These are phyloP conservation scores for Macrophya alboannulata DNA, from an alignment of 2,888 invertebrate species.

Conservation along the genomic window DNA sequence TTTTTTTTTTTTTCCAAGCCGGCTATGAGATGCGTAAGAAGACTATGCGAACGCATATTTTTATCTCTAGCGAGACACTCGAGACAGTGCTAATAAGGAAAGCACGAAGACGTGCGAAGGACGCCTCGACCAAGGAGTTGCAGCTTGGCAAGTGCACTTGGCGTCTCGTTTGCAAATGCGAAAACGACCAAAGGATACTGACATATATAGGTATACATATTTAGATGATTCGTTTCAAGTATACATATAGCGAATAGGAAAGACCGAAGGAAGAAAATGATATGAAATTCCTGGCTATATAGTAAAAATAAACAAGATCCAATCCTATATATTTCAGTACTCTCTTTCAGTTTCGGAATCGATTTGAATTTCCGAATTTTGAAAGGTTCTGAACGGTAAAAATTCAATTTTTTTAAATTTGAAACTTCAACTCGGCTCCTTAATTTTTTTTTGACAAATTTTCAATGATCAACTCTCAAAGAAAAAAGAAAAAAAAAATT, in stretches of 20 bases:
- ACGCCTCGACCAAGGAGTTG: constrained; percentile 35
- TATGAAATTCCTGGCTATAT: not conserved
- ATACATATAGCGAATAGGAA: not conserved
- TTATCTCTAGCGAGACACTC: constrained; percentile 54
- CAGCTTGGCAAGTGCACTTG: constrained; percentile 38
- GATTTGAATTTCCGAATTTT: no score
- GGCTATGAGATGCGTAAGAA: constrained; percentile 10
- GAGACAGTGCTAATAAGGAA: constrained; percentile 62
- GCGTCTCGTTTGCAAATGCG: constrained; percentile 36
- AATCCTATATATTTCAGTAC: no score
- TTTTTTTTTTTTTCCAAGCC: not conserved
- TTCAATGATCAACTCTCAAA: not conserved
- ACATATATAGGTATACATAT: no score
- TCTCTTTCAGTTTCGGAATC: no score
- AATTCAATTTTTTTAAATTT: no score
- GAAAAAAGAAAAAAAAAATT: not conserved
- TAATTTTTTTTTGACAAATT: not conserved
- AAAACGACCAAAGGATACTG: constrained; percentile 36
- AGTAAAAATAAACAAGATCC: no score
- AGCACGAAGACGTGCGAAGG: constrained; percentile 54
- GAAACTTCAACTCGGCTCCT: no score
- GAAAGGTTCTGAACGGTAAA: no score
- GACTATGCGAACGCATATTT: constrained; percentile 34
- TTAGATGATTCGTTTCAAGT: not conserved
- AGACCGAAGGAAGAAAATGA: not conserved